These are phyloP conservation scores for Labeo rohita DNA, from an alignment of 2,113 vertebrate genomes.

Conservation along the genomic window DNA sequence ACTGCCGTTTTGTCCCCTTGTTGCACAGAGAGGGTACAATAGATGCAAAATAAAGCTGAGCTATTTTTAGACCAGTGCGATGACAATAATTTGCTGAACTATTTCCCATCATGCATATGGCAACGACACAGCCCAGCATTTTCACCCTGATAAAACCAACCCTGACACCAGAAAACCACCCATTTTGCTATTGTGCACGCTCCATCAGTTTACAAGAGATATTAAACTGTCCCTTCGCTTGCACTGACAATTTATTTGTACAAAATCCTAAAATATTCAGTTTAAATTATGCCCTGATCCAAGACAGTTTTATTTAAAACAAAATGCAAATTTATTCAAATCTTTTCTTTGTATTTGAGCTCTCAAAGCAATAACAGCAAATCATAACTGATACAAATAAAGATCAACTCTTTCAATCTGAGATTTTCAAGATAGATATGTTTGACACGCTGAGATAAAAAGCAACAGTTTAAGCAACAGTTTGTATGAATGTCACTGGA, in stretches of 20 bases:
- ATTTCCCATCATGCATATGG: background rate
- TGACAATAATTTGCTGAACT: conserved; percentile 3
- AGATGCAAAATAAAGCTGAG: background rate
- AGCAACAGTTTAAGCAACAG: no score
- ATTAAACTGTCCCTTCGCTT: background rate
- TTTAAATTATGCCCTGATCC: background rate
- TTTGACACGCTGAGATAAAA: no score
- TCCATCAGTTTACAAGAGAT: background rate
- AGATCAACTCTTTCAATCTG: no score
- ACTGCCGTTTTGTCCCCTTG: background rate
- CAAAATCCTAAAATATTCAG: background rate
- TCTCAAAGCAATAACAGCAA: background rate
- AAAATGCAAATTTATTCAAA: background rate
- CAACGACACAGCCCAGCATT: background rate
- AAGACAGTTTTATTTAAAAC: background rate
- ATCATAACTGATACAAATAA: background rate
- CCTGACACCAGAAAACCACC: background rate
- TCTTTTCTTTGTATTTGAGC: background rate
- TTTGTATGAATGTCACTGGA: no score
- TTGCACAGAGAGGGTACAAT: background rate
- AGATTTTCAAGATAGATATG: no score
- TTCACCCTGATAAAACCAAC: background rate
- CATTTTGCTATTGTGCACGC: background rate
- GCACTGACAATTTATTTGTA: background rate
- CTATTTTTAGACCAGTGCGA: background rate